These are phyloP conservation scores for Resseliella maxima DNA, from an alignment of 2,888 invertebrate genomes.

Conservation along the genomic window DNA sequence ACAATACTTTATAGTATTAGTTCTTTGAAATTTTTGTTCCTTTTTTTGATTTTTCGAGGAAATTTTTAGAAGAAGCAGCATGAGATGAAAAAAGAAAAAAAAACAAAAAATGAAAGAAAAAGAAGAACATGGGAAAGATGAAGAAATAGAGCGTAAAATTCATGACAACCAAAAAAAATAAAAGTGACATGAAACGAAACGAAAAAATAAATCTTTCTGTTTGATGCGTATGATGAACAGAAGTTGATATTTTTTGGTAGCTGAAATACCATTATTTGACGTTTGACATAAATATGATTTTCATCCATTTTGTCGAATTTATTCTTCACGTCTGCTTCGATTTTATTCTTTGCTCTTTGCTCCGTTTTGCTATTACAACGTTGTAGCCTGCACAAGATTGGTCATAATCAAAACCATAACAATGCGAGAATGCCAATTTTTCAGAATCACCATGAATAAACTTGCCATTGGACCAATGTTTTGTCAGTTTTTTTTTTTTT, in stretches of 20 bases:
- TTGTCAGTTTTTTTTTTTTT: neutral
- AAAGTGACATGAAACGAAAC: neutral
- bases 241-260: constrained; percentile 3
- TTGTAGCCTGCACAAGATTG: neutral
- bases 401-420: neutral
- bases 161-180: neutral
- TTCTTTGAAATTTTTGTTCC: too few relatives aligned
- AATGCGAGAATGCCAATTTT: neutral
- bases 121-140: too few relatives aligned
- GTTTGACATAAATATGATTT: constrained; percentile 34
- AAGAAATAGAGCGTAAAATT: neutral
- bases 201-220: too few relatives aligned
- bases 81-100: neutral
- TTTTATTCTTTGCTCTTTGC: neutral
- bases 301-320: neutral
- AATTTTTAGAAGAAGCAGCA: too few relatives aligned
- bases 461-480: neutral
- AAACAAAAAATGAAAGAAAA: constrained; percentile 23
- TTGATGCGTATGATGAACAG: neutral
- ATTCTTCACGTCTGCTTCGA: neutral
- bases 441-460: neutral
- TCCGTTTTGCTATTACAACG: neutral
- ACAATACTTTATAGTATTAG: too few relatives aligned
- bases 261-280: neutral
- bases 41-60: too few relatives aligned